Percentiles rank a stretch among this genome's conserved stretches.
Conservation (phyloP, 2,797 vertebrate genomes). For the Scolopax rusticola region DNA sequence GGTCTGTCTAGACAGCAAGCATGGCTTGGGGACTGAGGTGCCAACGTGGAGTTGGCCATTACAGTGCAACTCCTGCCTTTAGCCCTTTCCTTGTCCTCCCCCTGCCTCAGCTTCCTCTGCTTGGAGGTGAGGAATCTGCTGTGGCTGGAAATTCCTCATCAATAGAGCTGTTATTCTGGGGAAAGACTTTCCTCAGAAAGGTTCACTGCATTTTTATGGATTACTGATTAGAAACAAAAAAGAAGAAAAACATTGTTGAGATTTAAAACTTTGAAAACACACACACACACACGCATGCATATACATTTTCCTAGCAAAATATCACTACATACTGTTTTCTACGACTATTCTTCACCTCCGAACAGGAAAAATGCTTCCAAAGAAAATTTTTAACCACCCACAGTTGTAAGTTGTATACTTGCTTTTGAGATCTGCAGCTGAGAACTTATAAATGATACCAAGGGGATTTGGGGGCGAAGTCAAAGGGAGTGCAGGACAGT, state of each 20-base stretch:
- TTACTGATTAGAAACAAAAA: neutral
- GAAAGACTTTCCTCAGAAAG: neutral
- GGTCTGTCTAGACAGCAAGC: neutral
- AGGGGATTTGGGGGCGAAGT: neutral
- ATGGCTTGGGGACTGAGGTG: neutral
- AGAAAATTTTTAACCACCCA: neutral
- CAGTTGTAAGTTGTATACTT: neutral
- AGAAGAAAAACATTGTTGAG: neutral
- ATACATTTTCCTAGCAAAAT: neutral
- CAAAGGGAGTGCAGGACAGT: neutral
- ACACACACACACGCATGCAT: fast-evolving
- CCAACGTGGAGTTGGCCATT: neutral
- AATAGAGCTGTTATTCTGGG: neutral
- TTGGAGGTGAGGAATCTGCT: neutral
- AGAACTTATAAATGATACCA: neutral
- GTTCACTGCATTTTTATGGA: neutral
- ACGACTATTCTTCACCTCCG: neutral
- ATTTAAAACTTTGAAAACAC: neutral
- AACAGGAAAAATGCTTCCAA: neutral
- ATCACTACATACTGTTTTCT: neutral
- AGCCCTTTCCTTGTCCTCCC: neutral
- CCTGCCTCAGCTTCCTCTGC: neutral
- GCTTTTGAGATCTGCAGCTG: neutral
- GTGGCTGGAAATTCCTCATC: neutral
- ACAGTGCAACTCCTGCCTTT: neutral